Evolutionary conservation across 2,888 invertebrate species (phyloP).

Genomic region (Diaperis boleti): DNA sequence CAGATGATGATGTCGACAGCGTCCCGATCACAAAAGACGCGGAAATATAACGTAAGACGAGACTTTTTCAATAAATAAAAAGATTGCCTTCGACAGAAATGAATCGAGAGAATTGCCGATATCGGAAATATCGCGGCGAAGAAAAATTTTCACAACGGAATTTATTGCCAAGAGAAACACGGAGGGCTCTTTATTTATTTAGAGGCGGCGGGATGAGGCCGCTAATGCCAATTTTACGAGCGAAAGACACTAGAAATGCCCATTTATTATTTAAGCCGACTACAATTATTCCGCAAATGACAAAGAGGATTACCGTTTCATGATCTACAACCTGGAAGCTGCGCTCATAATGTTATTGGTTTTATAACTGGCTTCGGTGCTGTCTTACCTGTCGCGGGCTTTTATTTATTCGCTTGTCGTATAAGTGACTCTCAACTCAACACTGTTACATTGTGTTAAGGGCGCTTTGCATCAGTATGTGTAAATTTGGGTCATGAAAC

Average conservation of each 20-base stretch:
- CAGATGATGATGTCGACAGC: constrained; percentile 28
- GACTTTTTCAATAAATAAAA: constrained; percentile 32
- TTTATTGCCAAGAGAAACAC: constrained; percentile 4
- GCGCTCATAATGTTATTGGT: background rate
- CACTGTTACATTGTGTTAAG: too few species aligned
- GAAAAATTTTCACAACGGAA: constrained; percentile 13
- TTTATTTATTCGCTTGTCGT: too few species aligned
- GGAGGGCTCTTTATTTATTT: background rate
- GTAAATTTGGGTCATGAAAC: too few species aligned
- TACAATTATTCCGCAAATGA: background rate
- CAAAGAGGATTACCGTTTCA: background rate
- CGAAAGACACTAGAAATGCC: background rate
- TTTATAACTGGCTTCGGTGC: too few species aligned
- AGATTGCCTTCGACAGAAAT: constrained; percentile 27
- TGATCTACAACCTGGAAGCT: background rate
- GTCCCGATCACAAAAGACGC: constrained; percentile 32
- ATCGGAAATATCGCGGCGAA: constrained; percentile 1
- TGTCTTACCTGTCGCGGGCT: too few species aligned
- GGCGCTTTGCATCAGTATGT: too few species aligned
- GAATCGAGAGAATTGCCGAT: constrained; percentile 25
- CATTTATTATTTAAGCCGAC: background rate
- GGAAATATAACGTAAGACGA: constrained; percentile 32
- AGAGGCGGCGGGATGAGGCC: background rate
- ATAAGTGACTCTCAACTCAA: too few species aligned
- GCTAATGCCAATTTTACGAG: constrained; percentile 3